Base-by-base conservation (phyloP, 1,140 invertebrate species). In the Mesaphorura yosii region DNA sequence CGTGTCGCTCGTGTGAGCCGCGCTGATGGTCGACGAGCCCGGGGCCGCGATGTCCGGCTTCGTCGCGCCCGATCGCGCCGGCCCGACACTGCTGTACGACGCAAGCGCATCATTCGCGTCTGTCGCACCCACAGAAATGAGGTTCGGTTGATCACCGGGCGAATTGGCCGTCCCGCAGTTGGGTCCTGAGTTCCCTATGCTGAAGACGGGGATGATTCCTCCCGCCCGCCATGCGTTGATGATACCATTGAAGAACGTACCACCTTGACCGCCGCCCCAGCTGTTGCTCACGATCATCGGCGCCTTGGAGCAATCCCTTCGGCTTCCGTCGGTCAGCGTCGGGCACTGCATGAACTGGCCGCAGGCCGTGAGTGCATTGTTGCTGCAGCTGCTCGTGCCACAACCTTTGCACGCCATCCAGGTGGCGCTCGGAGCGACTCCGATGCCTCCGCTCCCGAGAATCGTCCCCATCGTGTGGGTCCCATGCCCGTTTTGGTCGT, bases 41-140 rank as follows among this genome's bases (percentile, higher is more conserved):
- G 53, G 57, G 28, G 53, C 57, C 31, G 31, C 4, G 3, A 55
- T 23, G 25, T 59, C 57, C n/a, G 57, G 57, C 25, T 59, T 59
- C 23, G 42, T 22, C 14, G 19, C 26, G 1, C 26, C 38, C 37
- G 5, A 28, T 6, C 42, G n/a, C 7, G 48, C 42, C 25, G 57
- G 57, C 15, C 57, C 57, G 15, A 15, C 23, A n/a, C 57, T 51
- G 34, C 26, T 37, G 26, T 49, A 55, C 2, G 2, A 6, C 17
- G 45, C 15, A 3, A 54, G 6, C 23, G 3, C 4, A 23, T 54
- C 42, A 6, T 37, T 14, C 5, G 29, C 22, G 28, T 22, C 31
- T 3, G 52, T 54, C 4, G 52, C 7, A 3, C 52, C 52, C 2
- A 54, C 52, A 5, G 31, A 29, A 48, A 54, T 54, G 5, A 48